These are phyloP conservation scores for Plagodis pulveraria DNA, from an alignment of 2,888 invertebrate genomes.

Conservation along the genomic window DNA sequence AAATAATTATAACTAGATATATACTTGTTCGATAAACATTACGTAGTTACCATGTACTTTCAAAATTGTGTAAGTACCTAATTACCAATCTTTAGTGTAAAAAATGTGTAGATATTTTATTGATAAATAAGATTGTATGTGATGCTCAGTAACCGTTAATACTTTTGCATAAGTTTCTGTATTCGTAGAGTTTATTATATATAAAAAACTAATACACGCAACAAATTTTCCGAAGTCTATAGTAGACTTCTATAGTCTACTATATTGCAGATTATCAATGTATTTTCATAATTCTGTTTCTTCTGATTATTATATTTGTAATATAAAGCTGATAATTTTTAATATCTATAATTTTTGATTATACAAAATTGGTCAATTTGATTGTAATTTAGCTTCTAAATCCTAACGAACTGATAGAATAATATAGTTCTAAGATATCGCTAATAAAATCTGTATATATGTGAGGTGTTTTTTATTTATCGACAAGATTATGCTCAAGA, in stretches of 20 bases:
- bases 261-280: too few species aligned
- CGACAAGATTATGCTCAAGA: too few species aligned
- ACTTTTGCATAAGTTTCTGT: background rate
- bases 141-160: conserved; percentile 14
- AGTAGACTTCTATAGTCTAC: too few species aligned
- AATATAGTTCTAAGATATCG: conserved; percentile 65
- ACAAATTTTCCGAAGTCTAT: too few species aligned
- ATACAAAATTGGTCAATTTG: conserved; percentile 23
- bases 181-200: background rate
- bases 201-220: background rate
- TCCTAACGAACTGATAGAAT: conserved; percentile 81
- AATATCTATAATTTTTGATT: background rate
- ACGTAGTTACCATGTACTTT: conserved; percentile 14
- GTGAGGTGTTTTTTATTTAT: background rate
- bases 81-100: conserved; percentile 5
- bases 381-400: conserved; percentile 49
- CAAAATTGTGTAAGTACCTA: conserved; percentile 2
- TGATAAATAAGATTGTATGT: conserved; percentile 6
- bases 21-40: background rate
- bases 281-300: too few species aligned
- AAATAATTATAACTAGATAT: background rate
- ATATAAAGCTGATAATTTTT: too few species aligned
- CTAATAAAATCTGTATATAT: conserved; percentile 70
- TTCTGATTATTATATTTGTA: too few species aligned
- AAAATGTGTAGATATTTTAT: conserved; percentile 14